These are phyloP conservation scores for Drosophila merina DNA, from an alignment of 2,888 invertebrate genomes.

Conservation along the genomic window DNA sequence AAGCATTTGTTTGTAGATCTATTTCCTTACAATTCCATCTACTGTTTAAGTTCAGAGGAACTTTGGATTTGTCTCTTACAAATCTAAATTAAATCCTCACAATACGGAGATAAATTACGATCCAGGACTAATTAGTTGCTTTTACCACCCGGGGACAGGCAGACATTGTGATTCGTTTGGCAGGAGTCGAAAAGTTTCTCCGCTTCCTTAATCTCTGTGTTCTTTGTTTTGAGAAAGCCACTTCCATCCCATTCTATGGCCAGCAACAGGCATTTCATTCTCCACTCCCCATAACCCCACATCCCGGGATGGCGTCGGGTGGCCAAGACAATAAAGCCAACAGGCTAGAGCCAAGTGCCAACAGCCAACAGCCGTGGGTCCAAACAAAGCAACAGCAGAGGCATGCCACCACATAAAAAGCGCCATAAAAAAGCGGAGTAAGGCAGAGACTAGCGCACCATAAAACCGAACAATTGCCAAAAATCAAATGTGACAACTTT, in stretches of 20 bases:
- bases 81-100: slow-evolving; percentile 23
- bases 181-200: slow-evolving; percentile 13
- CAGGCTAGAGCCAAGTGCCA: slow-evolving; percentile 6
- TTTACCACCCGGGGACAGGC: neutral
- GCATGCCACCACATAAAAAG: slow-evolving; percentile 49
- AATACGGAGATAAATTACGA: slow-evolving; percentile 23
- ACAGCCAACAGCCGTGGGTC: slow-evolving; percentile 9
- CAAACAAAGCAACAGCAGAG: slow-evolving; percentile 31
- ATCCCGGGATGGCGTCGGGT: slow-evolving; percentile 16
- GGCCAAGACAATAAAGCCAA: slow-evolving; percentile 25
- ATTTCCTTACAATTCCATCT: no score
- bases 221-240: slow-evolving; percentile 24
- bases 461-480: slow-evolving; percentile 78
- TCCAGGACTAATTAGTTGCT: slow-evolving; percentile 26
- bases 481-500: slow-evolving; percentile 79
- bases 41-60: no score
- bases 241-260: neutral
- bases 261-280: slow-evolving; percentile 31
- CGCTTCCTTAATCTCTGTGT: slow-evolving; percentile 10
- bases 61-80: neutral
- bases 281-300: slow-evolving; percentile 41
- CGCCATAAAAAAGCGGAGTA: slow-evolving; percentile 26
- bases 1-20: no score
- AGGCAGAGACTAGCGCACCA: slow-evolving; percentile 50
- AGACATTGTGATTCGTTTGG: slow-evolving; percentile 1